Conservation (phyloP, 1,140 invertebrate species). For the Reticulitermes speratus region DNA sequence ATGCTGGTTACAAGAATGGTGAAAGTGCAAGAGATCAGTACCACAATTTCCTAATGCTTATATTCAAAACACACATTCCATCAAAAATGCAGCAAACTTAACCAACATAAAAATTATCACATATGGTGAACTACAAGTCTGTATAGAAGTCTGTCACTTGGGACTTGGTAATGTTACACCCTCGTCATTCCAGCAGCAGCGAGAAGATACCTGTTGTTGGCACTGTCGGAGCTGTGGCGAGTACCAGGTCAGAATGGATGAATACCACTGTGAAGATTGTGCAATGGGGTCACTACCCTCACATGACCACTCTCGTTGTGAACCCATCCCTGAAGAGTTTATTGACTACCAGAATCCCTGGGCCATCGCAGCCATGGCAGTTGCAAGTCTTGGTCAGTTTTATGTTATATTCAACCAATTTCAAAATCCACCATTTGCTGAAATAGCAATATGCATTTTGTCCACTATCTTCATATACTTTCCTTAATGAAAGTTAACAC, state of each 20-base stretch:
- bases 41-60: no score
- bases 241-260: constrained; percentile 60
- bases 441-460: no score
- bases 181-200: constrained; percentile 39
- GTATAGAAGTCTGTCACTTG: no score
- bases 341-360: constrained; percentile 56
- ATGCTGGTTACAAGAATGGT: no score
- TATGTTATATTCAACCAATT: background rate
- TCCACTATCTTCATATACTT: no score
- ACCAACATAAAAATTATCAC: no score
- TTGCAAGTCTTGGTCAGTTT: constrained; percentile 48
- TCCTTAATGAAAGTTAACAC: no score
- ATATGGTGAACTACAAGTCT: no score
- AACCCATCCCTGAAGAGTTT: constrained; percentile 53
- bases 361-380: constrained; percentile 58
- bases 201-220: constrained; percentile 59
- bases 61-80: no score
- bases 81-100: no score
- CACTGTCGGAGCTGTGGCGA: constrained; percentile 60
- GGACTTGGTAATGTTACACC: background rate
- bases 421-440: no score
- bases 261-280: constrained; percentile 63
- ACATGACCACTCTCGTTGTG: constrained; percentile 48
- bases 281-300: constrained; percentile 48
- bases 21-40: no score